phyloP scores from a whole-genome alignment of 2,797 vertebrate species.

The Pipistrellus kuhlii region DNA sequence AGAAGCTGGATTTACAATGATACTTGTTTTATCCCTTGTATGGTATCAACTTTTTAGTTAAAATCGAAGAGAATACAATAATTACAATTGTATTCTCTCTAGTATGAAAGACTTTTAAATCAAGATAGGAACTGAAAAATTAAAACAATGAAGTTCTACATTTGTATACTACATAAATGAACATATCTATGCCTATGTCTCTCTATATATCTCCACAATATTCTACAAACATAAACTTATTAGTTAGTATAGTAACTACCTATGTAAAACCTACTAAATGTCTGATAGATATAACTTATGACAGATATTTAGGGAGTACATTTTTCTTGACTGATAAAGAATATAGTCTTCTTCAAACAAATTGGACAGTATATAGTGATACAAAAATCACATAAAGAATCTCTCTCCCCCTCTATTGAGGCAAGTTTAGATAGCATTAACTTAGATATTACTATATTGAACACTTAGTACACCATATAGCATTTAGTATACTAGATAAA shows the following conservation, averaged over 20 bases:
- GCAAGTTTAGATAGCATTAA: not conserved
- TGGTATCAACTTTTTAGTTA: conserved; percentile 31
- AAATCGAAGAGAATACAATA: conserved; percentile 39
- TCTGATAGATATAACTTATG: not conserved
- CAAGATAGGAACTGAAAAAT: not conserved
- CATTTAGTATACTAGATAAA: not conserved
- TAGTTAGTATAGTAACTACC: not conserved
- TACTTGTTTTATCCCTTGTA: not conserved
- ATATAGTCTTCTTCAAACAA: not conserved
- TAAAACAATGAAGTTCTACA: not conserved
- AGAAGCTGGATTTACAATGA: not conserved
- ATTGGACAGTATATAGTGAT: not conserved
- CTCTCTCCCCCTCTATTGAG: not conserved
- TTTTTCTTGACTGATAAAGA: not conserved
- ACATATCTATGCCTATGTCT: not conserved
- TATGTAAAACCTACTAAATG: not conserved
- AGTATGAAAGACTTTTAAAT: not conserved
- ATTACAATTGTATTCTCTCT: not conserved
- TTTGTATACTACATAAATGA: not conserved
- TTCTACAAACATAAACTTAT: conserved; percentile 1
- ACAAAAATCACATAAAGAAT: not conserved
- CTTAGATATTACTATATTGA: not conserved
- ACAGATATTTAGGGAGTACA: not conserved
- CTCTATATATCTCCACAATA: not conserved
- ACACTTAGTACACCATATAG: not conserved